These are phyloP conservation scores for Cyaniris semiargus DNA, from an alignment of 2,888 invertebrate species.

Conservation along the genomic window DNA sequence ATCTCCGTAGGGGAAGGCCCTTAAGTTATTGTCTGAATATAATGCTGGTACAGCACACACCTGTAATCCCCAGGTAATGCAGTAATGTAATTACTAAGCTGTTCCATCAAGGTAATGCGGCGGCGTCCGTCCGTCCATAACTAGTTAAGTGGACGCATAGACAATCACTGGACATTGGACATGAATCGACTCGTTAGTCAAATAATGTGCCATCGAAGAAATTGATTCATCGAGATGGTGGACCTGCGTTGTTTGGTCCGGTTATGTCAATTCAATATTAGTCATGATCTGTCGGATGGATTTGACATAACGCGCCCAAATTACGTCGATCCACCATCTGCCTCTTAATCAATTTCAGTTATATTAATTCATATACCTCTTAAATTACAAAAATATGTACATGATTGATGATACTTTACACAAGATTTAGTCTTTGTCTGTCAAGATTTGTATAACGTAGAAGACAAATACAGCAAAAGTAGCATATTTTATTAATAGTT, in stretches of 20 bases:
- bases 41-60: background rate
- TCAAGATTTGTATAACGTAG: background rate
- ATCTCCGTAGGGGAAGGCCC: too few species aligned
- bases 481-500: too few species aligned
- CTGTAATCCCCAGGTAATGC: constrained; percentile 25
- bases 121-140: constrained; percentile 2
- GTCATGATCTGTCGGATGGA: too few species aligned
- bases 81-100: constrained; percentile 21
- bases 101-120: constrained; percentile 1
- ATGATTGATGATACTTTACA: too few species aligned
- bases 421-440: too few species aligned
- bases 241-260: too few species aligned
- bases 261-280: too few species aligned
- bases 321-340: too few species aligned
- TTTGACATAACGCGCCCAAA: too few species aligned
- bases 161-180: constrained; percentile 4
- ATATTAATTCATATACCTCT: too few species aligned
- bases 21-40: background rate
- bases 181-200: background rate
- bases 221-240: background rate
- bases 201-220: background rate
- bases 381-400: too few species aligned
- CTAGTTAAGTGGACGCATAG: constrained; percentile 15
- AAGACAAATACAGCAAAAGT: background rate
- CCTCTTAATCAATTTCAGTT: too few species aligned